Conservation (phyloP, 2,888 invertebrate species). For the Drosophila dives region DNA sequence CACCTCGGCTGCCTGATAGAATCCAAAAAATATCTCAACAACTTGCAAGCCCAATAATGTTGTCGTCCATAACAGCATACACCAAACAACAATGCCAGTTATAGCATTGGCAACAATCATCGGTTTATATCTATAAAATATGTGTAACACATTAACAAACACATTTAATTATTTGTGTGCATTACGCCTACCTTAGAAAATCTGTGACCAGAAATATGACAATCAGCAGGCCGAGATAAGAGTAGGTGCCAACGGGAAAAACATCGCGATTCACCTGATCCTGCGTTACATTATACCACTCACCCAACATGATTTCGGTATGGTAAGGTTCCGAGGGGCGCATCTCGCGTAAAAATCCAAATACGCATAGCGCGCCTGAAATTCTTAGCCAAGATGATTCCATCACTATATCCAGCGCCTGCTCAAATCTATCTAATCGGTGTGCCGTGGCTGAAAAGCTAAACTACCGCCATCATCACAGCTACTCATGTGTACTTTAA, state of each 20-base stretch:
- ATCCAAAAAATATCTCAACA: conserved; percentile 90
- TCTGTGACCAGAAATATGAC: conserved; percentile 94
- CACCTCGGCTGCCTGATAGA: conserved; percentile 94
- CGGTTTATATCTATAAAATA: conserved; percentile 90
- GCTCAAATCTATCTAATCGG: conserved; percentile 48
- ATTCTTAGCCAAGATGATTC: conserved; percentile 87
- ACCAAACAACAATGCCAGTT: conserved; percentile 90
- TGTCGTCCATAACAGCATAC: conserved; percentile 90
- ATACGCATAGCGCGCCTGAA: conserved; percentile 90
- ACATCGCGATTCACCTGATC: conserved; percentile 86
- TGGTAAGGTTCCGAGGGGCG: conserved; percentile 94
- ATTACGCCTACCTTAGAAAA: conserved; percentile 85
- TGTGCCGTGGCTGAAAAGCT: conserved; percentile 1
- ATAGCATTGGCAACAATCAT: conserved; percentile 91
- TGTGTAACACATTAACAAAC: neutral
- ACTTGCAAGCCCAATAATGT: conserved; percentile 90
- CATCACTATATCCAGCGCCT: conserved; percentile 24
- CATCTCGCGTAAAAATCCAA: conserved; percentile 93
- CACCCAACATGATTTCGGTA: conserved; percentile 91
- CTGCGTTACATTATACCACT: conserved; percentile 91
- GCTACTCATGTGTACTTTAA: neutral
- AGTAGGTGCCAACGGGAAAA: conserved; percentile 94
- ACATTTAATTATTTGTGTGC: neutral
- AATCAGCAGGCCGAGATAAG: conserved; percentile 90
- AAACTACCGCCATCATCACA: neutral